Evolutionary conservation across 2,113 vertebrate species (phyloP), one percentile per base, ranked within the genome.

Genomic region (Poicephalus meyeri): DNA sequence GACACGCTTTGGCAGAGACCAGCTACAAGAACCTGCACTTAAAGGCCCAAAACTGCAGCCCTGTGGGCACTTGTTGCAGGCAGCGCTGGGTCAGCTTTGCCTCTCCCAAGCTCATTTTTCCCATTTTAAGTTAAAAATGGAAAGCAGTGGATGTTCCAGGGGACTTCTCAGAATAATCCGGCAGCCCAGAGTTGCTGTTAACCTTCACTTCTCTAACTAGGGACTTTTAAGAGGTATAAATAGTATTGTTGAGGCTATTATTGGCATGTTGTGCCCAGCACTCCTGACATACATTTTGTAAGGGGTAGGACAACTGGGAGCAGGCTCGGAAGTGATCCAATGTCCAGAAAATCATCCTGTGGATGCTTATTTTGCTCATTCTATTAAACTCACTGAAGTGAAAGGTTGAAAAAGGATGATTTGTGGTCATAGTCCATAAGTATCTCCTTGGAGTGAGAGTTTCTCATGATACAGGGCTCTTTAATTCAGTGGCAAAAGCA

Each of bases 231-330:
- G 93, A 71, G 82, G 85, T 94, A 93, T 84, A 90, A 96, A 96
- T 93, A 93, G 86, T 86, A 68, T 97, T 91, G 79, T 93, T 78
- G 93, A 47, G 86, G 64, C 71, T 94, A 13, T 93, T 94, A 66
- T 15, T 94, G 85, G 85, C 65, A 55, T 15, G 2, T 50, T 72
- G 47, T 86, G 68, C 71, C 74, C 74, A 64, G 74, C 23, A 5
- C 55, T 96, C 87, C 93, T 95, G 79, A 80, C 9, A 13, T 77
- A 24, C 46, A 1, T 55, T 85, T 89, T 82, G 46, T 64, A 73
- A 88, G 86, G 84, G 35, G 5, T 47, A 10, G 64, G 70, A 68
- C 28, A 86, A 74, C 60, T 35, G 49, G 44, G 58, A 95, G 39
- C 53, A 37, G 50, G 49, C n/a, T 86, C 49, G 10, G 58, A 66